Conservation (phyloP, 2,888 invertebrate species). For the Eilema sororculum region DNA sequence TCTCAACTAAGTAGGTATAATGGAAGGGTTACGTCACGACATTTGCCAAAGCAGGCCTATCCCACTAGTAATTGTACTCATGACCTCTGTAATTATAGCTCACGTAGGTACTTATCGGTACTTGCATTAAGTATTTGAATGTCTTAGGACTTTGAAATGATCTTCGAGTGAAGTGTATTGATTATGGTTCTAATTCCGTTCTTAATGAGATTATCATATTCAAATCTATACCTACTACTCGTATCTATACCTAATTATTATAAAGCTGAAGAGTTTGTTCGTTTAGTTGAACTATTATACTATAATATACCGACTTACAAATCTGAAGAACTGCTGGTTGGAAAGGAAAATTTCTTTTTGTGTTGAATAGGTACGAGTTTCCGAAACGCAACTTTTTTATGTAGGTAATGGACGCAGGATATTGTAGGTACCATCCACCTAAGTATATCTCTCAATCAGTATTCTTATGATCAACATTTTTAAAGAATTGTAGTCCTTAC, state of each 20-base stretch:
- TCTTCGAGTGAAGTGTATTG: slow-evolving; percentile 28
- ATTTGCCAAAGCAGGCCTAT: slow-evolving; percentile 58
- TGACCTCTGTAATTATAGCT: slow-evolving; percentile 60
- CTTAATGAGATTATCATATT: slow-evolving; percentile 18
- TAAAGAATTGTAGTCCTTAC: no score
- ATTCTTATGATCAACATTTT: no score
- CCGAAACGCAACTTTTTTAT: not conserved
- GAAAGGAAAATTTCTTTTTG: no score
- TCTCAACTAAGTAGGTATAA: slow-evolving; percentile 55
- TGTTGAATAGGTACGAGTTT: not conserved
- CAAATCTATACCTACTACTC: no score
- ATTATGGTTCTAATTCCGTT: slow-evolving; percentile 28
- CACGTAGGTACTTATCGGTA: slow-evolving; percentile 35
- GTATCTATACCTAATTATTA: no score
- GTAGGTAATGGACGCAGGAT: no score
- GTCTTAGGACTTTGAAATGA: slow-evolving; percentile 20
- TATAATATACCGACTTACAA: no score
- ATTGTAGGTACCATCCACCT: no score
- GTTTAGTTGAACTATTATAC: no score
- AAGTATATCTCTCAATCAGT: no score
- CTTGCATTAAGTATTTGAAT: slow-evolving; percentile 30
- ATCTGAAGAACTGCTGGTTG: no score
- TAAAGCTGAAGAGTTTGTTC: no score
- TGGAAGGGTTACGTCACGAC: slow-evolving; percentile 69
- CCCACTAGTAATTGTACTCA: slow-evolving; percentile 72